Conservation (phyloP, 2,113 vertebrate genomes). For the Telmatochromis sp. region DNA sequence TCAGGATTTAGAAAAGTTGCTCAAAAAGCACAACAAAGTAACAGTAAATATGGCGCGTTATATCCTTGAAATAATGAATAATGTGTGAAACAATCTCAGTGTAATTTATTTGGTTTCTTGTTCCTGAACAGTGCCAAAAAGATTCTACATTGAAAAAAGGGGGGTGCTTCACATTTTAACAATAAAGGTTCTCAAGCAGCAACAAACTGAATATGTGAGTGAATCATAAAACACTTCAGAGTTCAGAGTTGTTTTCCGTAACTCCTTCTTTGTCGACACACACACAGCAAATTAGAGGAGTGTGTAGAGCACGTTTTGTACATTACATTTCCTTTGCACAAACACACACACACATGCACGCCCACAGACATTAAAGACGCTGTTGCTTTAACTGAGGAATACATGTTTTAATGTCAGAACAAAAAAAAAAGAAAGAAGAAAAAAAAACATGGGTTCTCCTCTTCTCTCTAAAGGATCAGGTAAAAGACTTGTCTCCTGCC, state of each 20-base stretch:
- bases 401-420: slow-evolving; percentile 65
- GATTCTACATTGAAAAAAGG: background rate
- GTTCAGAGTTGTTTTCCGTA: slow-evolving; percentile 31
- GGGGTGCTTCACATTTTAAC: background rate
- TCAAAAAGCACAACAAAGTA: background rate
- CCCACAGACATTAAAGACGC: slow-evolving; percentile 37
- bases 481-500: slow-evolving; percentile 73
- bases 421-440: slow-evolving; percentile 25
- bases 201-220: background rate
- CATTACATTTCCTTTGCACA: slow-evolving; percentile 27
- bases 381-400: slow-evolving; percentile 63
- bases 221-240: slow-evolving; percentile 33
- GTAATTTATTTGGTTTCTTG: background rate
- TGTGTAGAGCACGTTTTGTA: slow-evolving; percentile 31
- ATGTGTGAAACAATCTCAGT: background rate
- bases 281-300: slow-evolving; percentile 49
- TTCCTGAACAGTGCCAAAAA: background rate
- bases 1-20: background rate
- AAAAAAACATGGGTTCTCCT: slow-evolving; percentile 71
- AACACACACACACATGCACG: background rate
- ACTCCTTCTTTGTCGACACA: slow-evolving; percentile 30
- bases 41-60: background rate
- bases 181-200: slow-evolving; percentile 8
- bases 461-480: slow-evolving; percentile 80
- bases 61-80: background rate